These are phyloP conservation scores for Florisuga fusca DNA, from an alignment of 2,797 vertebrate species.

Conservation along the genomic window DNA sequence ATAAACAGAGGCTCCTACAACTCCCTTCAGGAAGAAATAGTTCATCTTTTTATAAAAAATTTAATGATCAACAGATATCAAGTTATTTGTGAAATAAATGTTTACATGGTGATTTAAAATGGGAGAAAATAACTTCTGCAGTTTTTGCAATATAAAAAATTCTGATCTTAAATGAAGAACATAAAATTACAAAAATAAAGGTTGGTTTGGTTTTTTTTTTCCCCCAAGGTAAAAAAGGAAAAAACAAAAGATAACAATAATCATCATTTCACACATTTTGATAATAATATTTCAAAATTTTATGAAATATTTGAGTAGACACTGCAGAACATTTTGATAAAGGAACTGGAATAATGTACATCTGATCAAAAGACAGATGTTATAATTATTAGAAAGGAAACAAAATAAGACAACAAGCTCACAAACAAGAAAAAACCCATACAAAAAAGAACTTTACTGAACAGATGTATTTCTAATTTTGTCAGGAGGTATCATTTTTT, in stretches of 20 bases:
- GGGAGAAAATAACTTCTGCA: neutral
- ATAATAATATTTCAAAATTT: neutral
- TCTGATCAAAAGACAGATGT: neutral
- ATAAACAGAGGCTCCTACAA: too few relatives aligned
- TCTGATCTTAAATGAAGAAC: neutral
- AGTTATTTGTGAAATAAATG: too few relatives aligned
- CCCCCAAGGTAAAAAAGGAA: neutral
- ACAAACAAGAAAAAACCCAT: neutral
- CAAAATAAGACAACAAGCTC: neutral
- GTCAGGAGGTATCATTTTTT: neutral
- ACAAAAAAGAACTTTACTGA: neutral
- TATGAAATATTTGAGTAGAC: neutral
- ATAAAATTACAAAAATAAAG: neutral
- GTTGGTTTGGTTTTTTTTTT: neutral
- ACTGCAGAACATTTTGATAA: neutral
- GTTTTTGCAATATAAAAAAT: neutral
- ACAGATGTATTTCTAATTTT: neutral
- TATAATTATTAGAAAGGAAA: neutral
- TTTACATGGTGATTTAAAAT: neutral
- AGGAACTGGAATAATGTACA: neutral
- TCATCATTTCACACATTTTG: neutral
- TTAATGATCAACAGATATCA: too few relatives aligned
- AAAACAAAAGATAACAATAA: neutral
- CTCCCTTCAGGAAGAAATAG: too few relatives aligned
- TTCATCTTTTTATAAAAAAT: too few relatives aligned